Percentiles rank a stretch among this genome's conserved stretches.
phyloP scores from a whole-genome alignment of 2,797 vertebrate species.

The Hafferia zeledoni region DNA sequence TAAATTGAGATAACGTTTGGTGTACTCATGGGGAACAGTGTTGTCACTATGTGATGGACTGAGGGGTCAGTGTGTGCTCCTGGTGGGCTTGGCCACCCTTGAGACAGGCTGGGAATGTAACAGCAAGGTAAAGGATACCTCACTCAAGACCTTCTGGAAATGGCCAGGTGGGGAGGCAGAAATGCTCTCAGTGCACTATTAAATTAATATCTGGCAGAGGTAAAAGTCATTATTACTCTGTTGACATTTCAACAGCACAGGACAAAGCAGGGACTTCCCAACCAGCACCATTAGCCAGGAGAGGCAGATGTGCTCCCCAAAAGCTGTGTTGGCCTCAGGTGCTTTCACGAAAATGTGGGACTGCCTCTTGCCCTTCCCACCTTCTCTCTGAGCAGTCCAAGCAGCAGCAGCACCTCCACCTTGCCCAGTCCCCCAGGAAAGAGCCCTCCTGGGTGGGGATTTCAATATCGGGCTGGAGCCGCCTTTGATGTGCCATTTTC shows the following conservation, averaged over 20 bases:
- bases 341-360: neutral
- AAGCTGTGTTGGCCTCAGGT: neutral
- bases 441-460: slow-evolving; percentile 26
- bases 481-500: slow-evolving; percentile 45
- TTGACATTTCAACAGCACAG: neutral
- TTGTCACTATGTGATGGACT: fast-evolving
- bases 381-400: neutral
- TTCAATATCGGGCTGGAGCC: neutral
- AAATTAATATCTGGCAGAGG: neutral
- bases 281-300: fast-evolving
- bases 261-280: neutral
- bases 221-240: neutral
- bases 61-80: neutral
- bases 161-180: neutral
- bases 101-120: fast-evolving
- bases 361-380: neutral
- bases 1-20: neutral
- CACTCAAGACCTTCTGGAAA: neutral
- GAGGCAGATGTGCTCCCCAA: neutral
- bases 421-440: neutral
- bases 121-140: neutral
- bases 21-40: fast-evolving
- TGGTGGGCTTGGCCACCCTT: neutral
- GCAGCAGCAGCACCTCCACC: neutral
- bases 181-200: neutral